phyloP scores from a whole-genome alignment of 2,797 vertebrate genomes.

The Falco concolor region DNA sequence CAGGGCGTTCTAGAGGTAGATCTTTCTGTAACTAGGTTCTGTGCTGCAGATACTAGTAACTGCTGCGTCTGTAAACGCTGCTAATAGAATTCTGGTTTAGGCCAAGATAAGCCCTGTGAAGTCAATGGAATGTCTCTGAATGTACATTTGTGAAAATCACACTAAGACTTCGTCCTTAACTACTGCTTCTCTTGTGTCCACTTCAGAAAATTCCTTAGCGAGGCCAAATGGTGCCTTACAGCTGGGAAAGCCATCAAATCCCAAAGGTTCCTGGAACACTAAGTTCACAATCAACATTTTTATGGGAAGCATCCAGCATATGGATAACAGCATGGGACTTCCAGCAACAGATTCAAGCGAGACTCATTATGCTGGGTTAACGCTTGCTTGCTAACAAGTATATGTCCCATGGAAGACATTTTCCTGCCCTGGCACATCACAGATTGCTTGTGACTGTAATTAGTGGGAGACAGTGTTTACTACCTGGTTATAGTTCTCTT shows the following conservation, averaged over 20 bases:
- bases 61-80: background rate
- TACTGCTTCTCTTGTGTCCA: background rate
- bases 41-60: background rate
- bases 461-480: background rate
- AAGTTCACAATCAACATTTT: background rate
- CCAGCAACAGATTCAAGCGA: background rate
- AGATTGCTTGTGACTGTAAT: background rate
- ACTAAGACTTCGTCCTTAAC: background rate
- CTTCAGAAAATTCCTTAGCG: background rate
- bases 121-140: background rate
- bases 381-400: background rate
- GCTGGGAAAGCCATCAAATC: background rate
- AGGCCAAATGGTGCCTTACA: background rate
- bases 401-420: background rate
- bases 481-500: background rate
- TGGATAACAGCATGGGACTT: constrained; percentile 21
- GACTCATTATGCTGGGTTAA: constrained; percentile 31
- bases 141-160: background rate
- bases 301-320: constrained; percentile 14
- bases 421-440: background rate
- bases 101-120: background rate
- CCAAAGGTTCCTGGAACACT: background rate
- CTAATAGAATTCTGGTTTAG: background rate
- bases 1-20: background rate
- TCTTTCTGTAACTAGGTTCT: background rate